Base-by-base conservation (phyloP, 2,888 invertebrate species). In the Sphecodes monilicornis region DNA sequence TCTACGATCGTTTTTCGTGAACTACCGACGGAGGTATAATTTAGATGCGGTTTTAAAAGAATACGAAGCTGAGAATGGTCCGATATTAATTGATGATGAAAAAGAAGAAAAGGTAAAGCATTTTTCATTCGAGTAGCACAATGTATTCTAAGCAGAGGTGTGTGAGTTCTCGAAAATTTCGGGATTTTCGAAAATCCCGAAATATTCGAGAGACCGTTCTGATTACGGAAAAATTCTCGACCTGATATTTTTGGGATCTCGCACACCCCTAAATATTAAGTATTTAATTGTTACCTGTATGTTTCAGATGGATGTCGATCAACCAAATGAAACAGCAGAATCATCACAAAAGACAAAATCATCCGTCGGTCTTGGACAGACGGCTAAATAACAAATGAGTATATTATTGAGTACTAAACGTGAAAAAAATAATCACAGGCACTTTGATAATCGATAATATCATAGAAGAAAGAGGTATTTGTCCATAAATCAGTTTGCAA, bases 1-100 rank as follows among this genome's bases (percentile, higher is more conserved):
- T 94, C 96, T 99, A 70, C 97, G 98, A 88, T 97, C 97, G 73
- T 99, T 99, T 95, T 99, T 98, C 95, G 96, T 98, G 13, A 98
- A 98, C 93, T 98, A 99, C 95, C 97, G 98, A 72, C 97, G 98
- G 90, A 97, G 98, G 80, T 98, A 97, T 95, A 98, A 98, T 95
- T 95, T 99, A 89, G 99, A 99, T 94, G 96, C 96, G 29, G 97
- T 98, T 57, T 95, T 99, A 75, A 97, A 97, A 92, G 98, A 99
- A 92, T 98, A 97, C 95, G 98, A 98, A 93, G 97, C 97, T 46
- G 98, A 98, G 91, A 96, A 97, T 89, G 97, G 97, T 10, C 96
- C 94, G 0, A 94, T 94, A 89, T 88, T 94, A 79, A 94, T 94
- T 72, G 95, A 95, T n/a, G 95, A 95, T 78, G 95, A 95, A 57